Evolutionary conservation across 2,113 vertebrate species (phyloP), one percentile per base, ranked within the genome.

Genomic region (Heterochromis multidens): DNA sequence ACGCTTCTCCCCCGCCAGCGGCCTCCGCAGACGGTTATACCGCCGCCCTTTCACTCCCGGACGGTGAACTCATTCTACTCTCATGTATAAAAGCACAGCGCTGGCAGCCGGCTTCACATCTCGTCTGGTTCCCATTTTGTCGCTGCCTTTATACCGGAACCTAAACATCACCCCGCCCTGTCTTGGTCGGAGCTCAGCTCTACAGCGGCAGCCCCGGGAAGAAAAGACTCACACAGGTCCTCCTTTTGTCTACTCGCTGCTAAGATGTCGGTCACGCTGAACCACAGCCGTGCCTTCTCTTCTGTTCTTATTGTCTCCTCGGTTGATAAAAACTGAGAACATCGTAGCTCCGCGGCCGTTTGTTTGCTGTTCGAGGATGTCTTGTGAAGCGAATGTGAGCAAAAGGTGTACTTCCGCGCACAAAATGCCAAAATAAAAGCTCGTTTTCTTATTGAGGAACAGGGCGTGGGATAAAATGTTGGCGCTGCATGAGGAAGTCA

Each of bases 121-220:
- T 84, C 83, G 86, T 88, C 85, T 88, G 87, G 70, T 82, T 91
- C 91, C 90, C 93, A 93, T 95, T 92, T 93, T 92, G 57, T 91
- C 29, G 83, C 88, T 80, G 88, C 67, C 76, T 93, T 94, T 91
- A 91, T 92, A 94, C 93, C 94, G 95, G 93, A 95, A 94, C 93
- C 89, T 58, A 61, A 91, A 91, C 95, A 94, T 95, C 91, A 91
- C 92, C 93, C 93, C 93, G 94, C 95, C 94, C 94, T 79, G 90
- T 77, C 82, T 90, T 14, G n/a, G 82, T 74, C 76, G 79, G 79
- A 85, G 84, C 83, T 37, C 57, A 14, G 81, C 81, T n/a, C 27
- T 13, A 5, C 70, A 11, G 81, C 60, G 23, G 59, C 49, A 78
- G 77, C 79, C 79, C 56, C 86, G 59, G 46, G n/a, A 46, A 72